Evolutionary conservation across 2,888 invertebrate species (phyloP).

Genomic region (Metellina segmentata): DNA sequence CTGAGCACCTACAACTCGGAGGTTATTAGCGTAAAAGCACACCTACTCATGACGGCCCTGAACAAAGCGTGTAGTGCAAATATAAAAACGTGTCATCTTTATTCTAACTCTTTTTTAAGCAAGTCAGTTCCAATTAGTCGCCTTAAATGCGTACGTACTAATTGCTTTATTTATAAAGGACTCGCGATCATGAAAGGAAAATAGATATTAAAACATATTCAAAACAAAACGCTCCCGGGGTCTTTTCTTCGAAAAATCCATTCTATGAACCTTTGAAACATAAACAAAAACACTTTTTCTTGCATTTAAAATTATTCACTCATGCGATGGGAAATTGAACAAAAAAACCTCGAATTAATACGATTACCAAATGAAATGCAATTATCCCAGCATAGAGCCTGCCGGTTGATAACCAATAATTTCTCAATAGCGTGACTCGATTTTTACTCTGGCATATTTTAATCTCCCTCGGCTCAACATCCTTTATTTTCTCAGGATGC

Average conservation of each 20-base stretch:
- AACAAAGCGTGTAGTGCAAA: too few relatives aligned
- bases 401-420: conserved; percentile 62
- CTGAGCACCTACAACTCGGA: too few relatives aligned
- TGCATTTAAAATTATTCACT: conserved; percentile 16
- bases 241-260: neutral
- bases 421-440: conserved; percentile 66
- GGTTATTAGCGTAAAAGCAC: too few relatives aligned
- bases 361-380: conserved; percentile 59
- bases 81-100: too few relatives aligned
- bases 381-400: conserved; percentile 39
- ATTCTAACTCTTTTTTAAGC: too few relatives aligned
- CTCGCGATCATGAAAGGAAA: too few relatives aligned
- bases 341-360: conserved; percentile 55
- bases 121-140: too few relatives aligned
- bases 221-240: too few relatives aligned
- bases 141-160: too few relatives aligned
- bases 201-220: too few relatives aligned
- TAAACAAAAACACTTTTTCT: neutral
- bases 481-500: conserved; percentile 43
- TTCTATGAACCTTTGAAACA: neutral
- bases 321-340: neutral
- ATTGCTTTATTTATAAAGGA: too few relatives aligned
- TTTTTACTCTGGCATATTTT: conserved; percentile 40
- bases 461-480: conserved; percentile 23
- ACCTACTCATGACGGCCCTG: too few relatives aligned